A percentile compares a stretch with the other conserved stretches of the same genome.
These are phyloP conservation scores for Apis cerana DNA, from an alignment of 1,140 invertebrate genomes.

Conservation along the genomic window DNA sequence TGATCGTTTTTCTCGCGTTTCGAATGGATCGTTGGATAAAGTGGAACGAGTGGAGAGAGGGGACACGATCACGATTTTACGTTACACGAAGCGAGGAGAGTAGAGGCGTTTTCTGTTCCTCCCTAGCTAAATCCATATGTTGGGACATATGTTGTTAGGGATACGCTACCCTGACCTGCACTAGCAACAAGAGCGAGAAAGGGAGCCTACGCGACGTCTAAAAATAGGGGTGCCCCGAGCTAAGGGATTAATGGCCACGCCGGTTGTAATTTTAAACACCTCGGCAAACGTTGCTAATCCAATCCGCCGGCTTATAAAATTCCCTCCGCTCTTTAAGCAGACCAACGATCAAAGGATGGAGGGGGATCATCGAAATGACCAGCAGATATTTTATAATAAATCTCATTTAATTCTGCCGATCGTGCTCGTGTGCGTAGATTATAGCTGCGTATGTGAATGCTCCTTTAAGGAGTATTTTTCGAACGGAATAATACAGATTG, in stretches of 20 bases:
- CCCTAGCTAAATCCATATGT: slow-evolving; percentile 48
- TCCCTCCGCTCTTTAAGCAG: slow-evolving; percentile 21
- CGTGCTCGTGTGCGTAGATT: slow-evolving; percentile 5
- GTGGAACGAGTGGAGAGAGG: neutral
- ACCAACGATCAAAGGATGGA: neutral
- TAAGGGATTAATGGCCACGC: slow-evolving; percentile 57
- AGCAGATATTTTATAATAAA: slow-evolving; percentile 35
- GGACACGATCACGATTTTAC: neutral
- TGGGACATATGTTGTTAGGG: slow-evolving; percentile 60
- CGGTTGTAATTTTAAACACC: slow-evolving; percentile 61
- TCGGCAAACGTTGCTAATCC: slow-evolving; percentile 57
- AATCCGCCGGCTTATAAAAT: slow-evolving; percentile 48
- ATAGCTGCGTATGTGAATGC: neutral
- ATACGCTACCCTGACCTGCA: slow-evolving; percentile 60
- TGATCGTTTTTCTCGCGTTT: no score
- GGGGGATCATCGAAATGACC: slow-evolving; percentile 40
- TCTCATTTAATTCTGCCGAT: slow-evolving; percentile 15
- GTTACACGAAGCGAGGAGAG: slow-evolving; percentile 28
- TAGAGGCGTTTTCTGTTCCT: slow-evolving; percentile 20
- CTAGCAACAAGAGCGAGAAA: slow-evolving; percentile 32
- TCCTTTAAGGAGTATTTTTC: neutral
- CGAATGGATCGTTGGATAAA: neutral
- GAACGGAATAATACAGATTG: neutral
- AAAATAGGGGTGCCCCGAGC: slow-evolving; percentile 58
- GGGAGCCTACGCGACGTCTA: slow-evolving; percentile 38